Percentiles rank a stretch among this genome's conserved stretches.
Evolutionary conservation across 23 tunicate species (phyloP).

Genomic region (Trididemnum miniatum): DNA sequence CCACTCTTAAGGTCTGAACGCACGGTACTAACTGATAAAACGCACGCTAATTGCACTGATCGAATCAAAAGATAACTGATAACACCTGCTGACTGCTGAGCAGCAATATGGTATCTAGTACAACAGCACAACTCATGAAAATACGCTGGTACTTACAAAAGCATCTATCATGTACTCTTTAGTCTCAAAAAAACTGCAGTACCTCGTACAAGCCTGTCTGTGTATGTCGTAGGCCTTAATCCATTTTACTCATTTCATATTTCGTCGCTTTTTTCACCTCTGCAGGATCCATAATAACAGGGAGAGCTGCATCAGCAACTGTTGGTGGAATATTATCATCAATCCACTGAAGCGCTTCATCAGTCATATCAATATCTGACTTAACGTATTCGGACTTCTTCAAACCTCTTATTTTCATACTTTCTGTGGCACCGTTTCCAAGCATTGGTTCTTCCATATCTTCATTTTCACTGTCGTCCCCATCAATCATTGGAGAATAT

Average conservation of each 20-base stretch:
- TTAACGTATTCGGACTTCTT: conserved; percentile 8
- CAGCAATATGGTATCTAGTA: no score
- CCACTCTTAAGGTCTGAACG: no score
- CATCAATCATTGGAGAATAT: conserved; percentile 96
- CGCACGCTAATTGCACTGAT: no score
- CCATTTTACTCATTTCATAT: conserved; percentile 98
- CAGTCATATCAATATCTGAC: conserved; percentile 44
- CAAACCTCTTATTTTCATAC: conserved; percentile 67
- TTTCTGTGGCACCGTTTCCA: conserved; percentile 82
- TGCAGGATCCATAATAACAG: conserved; percentile 85
- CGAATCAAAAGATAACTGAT: no score
- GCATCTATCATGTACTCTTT: no score
- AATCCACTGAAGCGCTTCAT: conserved; percentile 93
- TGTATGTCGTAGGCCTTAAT: no score
- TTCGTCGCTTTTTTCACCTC: conserved; percentile 83
- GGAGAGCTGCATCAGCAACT: conserved; percentile 89
- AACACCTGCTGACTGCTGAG: no score
- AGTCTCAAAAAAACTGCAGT: no score
- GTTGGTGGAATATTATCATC: conserved; percentile 98
- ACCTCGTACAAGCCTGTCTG: no score
- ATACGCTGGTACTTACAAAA: no score
- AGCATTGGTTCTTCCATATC: conserved; percentile 63
- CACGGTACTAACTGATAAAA: no score
- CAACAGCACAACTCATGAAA: no score
- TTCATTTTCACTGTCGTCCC: conserved; percentile 72